Evolutionary conservation across 2,888 invertebrate species (phyloP), one percentile per base, ranked within the genome.

Genomic region (Phragmatobia fuliginosa): DNA sequence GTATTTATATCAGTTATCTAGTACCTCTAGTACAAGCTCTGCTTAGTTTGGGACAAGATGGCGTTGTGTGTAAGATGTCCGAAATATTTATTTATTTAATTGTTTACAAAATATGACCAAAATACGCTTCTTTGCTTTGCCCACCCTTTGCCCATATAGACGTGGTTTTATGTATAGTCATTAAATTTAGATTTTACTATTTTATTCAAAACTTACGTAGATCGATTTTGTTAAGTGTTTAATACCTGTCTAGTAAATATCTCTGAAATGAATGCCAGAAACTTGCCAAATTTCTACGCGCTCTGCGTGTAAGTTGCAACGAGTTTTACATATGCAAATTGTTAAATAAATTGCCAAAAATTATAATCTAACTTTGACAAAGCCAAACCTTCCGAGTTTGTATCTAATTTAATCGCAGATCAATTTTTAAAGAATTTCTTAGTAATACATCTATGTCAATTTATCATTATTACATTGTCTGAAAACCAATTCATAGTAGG

Each of bases 181-280:
- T 78, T 71, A 73, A 72, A 73, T 73, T 62, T 66, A 70, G 73
- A 77, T 79, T 80, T 80, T 75, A 80, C 75, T 80, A 73, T 66
- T 67, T 69, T 69, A 32, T 67, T 52, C 71, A 66, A 75, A 73
- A 63, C 62, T 58, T 60, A 71, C 72, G 72, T 72, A 75, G 73
- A 73, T 75, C 69, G 62, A 72, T 70, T 62, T 31, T 66, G 78
- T 71, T 70, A 72, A 64, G 11, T 36, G 25, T 69, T 67, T 68
- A 60, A 28, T 64, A 31, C 31, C 67, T 72, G 52, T 64, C 60
- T 63, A 70, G 38, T 36, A 62, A 56, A 45, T 62, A 33, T 62
- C 14, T 10, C 45, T 63, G 45, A n/a, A n/a, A 49, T 49, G 45
- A 21, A n/a, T 49, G 10, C 49, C 68, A 64, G 68, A 18, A 59